Evolutionary conservation across 1,140 invertebrate genomes (phyloP).

Genomic region (Drosophila nigrodunni): DNA sequence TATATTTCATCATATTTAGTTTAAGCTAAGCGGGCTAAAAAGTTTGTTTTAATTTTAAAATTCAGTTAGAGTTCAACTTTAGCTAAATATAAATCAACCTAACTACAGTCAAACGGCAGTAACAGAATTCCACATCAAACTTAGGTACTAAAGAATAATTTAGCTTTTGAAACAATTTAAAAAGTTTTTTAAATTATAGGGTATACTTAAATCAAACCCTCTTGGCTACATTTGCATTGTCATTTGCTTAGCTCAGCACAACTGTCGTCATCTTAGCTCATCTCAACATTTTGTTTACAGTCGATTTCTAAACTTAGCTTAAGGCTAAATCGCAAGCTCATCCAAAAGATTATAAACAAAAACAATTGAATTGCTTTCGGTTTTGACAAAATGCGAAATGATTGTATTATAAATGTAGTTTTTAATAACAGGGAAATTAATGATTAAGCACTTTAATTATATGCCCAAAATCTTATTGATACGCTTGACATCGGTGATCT

Average conservation of each 20-base stretch:
- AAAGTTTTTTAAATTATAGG: neutral
- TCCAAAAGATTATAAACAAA: slow-evolving; percentile 1
- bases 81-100: no score
- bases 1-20: no score
- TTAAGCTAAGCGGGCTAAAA: no score
- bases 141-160: no score
- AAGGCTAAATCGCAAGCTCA: neutral
- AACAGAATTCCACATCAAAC: no score
- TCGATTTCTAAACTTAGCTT: neutral
- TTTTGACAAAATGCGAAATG: neutral
- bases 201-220: neutral
- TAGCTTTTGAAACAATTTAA: no score
- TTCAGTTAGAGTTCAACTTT: no score
- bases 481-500: slow-evolving; percentile 78
- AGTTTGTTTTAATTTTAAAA: no score
- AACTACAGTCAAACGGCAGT: no score
- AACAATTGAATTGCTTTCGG: slow-evolving; percentile 1
- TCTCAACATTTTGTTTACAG: neutral
- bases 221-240: neutral
- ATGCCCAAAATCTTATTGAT: slow-evolving; percentile 77
- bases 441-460: slow-evolving; percentile 29
- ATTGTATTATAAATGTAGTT: slow-evolving; percentile 7
- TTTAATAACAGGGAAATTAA: slow-evolving; percentile 24
- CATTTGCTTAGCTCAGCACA: neutral
- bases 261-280: slow-evolving; percentile 5